phyloP scores from a whole-genome alignment of 2,113 vertebrate genomes.

The Myotis lucifugus region DNA sequence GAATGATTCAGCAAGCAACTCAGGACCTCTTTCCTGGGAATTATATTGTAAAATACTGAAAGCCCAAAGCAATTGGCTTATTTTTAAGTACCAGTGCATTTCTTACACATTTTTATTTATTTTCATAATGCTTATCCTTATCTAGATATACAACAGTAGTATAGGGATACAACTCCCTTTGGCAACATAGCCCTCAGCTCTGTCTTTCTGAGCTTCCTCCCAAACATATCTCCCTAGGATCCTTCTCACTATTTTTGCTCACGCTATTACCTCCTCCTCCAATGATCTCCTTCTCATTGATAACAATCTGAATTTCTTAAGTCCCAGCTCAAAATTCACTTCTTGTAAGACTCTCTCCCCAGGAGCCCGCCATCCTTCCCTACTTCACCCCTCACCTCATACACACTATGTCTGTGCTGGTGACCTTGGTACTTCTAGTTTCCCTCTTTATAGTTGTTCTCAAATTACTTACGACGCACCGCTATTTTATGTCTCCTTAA shows the following conservation, averaged over 20 bases:
- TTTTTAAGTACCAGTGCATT: neutral
- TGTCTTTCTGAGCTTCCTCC: neutral
- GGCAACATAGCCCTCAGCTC: neutral
- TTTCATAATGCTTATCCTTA: neutral
- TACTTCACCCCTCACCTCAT: neutral
- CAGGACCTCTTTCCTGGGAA: neutral
- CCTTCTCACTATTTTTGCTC: neutral
- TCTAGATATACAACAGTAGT: neutral
- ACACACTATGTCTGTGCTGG: neutral
- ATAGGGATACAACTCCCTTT: neutral
- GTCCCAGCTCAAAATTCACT: neutral
- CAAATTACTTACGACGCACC: neutral
- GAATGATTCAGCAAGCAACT: neutral
- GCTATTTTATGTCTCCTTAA: neutral
- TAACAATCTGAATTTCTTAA: neutral
- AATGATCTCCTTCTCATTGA: neutral
- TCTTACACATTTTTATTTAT: constrained; percentile 7
- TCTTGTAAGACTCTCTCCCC: neutral
- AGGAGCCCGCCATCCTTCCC: neutral
- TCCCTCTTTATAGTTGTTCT: neutral
- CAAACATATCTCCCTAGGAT: neutral
- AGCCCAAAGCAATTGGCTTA: neutral
- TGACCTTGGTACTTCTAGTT: neutral
- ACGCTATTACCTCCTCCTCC: neutral
- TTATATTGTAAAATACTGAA: neutral